Evolutionary conservation across 1,140 invertebrate species (phyloP).

Genomic region (Danaus plexippus): DNA sequence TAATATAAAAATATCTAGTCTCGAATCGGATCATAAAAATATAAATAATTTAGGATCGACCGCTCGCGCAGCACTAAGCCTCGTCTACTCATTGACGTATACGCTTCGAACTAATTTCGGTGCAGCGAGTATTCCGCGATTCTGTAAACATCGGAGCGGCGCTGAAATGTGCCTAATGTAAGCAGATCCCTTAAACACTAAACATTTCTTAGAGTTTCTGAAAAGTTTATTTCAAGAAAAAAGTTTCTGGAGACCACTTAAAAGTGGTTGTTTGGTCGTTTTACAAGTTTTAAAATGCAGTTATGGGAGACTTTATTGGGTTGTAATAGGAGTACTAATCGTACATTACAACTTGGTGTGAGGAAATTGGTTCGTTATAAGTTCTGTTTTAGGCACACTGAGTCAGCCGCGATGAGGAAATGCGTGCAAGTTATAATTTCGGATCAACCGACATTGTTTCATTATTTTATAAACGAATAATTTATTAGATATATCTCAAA

Average conservation of each 20-base stretch:
- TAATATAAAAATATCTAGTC: slow-evolving; percentile 63
- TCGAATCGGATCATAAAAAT: slow-evolving; percentile 66
- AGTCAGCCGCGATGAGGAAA: slow-evolving; percentile 67
- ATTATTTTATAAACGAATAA: slow-evolving; percentile 60
- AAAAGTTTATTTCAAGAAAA: slow-evolving; percentile 16
- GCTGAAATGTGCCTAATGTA: slow-evolving; percentile 39
- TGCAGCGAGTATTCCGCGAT: slow-evolving; percentile 68
- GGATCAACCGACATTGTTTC: slow-evolving; percentile 63
- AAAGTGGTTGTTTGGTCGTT: slow-evolving; percentile 34
- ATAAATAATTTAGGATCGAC: slow-evolving; percentile 64
- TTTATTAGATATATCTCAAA: too few relatives aligned
- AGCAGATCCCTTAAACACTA: slow-evolving; percentile 28
- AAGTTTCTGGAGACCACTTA: slow-evolving; percentile 31
- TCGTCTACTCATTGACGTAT: slow-evolving; percentile 67
- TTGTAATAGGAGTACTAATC: slow-evolving; percentile 23
- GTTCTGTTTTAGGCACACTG: slow-evolving; percentile 66
- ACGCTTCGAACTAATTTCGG: slow-evolving; percentile 67
- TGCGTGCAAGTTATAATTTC: slow-evolving; percentile 68
- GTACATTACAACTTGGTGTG: background rate
- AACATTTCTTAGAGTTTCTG: slow-evolving; percentile 19
- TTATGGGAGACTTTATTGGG: slow-evolving; percentile 15
- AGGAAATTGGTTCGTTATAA: slow-evolving; percentile 55
- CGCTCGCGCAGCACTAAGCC: slow-evolving; percentile 49
- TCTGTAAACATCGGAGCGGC: slow-evolving; percentile 62
- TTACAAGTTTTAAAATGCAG: slow-evolving; percentile 29